A percentile compares a stretch with the other conserved stretches of the same genome.
Evolutionary conservation across 2,888 invertebrate species (phyloP).

Genomic region (Oscheius sp.): DNA sequence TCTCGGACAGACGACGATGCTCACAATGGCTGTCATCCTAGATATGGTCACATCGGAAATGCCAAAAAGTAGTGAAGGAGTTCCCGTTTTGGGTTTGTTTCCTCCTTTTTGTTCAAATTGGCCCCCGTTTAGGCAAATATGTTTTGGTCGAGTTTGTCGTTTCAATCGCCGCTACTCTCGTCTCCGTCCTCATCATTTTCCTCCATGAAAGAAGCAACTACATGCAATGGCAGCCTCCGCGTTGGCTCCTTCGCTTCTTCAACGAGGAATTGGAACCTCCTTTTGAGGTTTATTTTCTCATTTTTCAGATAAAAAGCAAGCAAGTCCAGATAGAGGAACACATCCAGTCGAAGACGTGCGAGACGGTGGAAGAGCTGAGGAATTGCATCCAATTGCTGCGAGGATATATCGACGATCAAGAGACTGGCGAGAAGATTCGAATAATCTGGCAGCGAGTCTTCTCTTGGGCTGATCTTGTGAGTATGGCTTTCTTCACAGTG

Average conservation of each 20-base stretch:
- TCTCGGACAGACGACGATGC: constrained; percentile 56
- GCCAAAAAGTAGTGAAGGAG: constrained; percentile 57
- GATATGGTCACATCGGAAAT: constrained; percentile 59
- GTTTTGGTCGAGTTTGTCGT: constrained; percentile 54
- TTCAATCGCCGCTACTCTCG: constrained; percentile 50
- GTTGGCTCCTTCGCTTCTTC: constrained; percentile 45
- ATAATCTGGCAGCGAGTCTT: constrained; percentile 58
- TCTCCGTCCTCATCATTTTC: constrained; percentile 55
- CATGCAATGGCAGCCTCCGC: constrained; percentile 43
- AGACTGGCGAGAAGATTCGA: constrained; percentile 42
- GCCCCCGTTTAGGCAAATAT: constrained; percentile 44
- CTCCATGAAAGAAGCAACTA: constrained; percentile 53
- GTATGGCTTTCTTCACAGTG: constrained; percentile 50
- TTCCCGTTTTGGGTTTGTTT: constrained; percentile 47
- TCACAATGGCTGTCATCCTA: constrained; percentile 59
- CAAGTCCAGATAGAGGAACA: constrained; percentile 47
- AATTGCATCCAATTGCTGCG: constrained; percentile 51
- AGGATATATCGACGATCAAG: constrained; percentile 48
- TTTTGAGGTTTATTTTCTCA: constrained; percentile 9
- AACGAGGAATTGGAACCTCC: constrained; percentile 31
- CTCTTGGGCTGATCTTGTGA: constrained; percentile 52
- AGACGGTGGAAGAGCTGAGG: constrained; percentile 50
- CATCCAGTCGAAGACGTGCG: constrained; percentile 45
- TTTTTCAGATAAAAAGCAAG: not conserved
- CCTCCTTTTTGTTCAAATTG: not conserved